These are phyloP conservation scores for Tethea ocularis DNA, from an alignment of 2,888 invertebrate species.

Conservation along the genomic window DNA sequence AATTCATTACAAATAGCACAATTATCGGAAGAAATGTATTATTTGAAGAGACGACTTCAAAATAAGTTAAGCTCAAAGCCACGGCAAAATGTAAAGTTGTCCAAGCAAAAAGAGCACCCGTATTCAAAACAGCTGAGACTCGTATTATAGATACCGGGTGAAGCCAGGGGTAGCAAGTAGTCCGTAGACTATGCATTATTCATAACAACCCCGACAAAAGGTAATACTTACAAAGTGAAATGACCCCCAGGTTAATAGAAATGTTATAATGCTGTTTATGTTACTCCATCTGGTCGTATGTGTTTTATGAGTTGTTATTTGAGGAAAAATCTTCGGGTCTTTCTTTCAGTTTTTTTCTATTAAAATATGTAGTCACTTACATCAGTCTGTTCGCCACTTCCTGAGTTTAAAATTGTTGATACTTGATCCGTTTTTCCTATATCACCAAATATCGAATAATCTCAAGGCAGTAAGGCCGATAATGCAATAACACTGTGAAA, in stretches of 20 bases:
- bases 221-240: constrained; percentile 60
- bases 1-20: no score
- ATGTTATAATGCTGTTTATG: constrained; percentile 44
- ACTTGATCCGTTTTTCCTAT: no score
- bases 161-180: constrained; percentile 10
- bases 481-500: background rate
- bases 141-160: constrained; percentile 16
- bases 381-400: no score
- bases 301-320: constrained; percentile 24
- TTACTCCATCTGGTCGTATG: constrained; percentile 23
- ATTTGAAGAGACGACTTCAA: no score
- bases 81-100: constrained; percentile 5
- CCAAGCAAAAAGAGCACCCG: constrained; percentile 24
- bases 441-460: no score
- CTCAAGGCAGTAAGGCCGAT: no score
- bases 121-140: constrained; percentile 47
- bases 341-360: background rate
- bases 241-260: constrained; percentile 73
- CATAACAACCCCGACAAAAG: constrained; percentile 48
- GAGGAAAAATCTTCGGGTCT: constrained; percentile 9
- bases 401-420: no score
- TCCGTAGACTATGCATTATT: constrained; percentile 55
- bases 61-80: constrained; percentile 1
- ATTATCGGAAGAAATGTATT: no score
- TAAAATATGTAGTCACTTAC: no score